Evolutionary conservation across 2,113 vertebrate genomes (phyloP), one percentile per base, ranked within the genome.

Genomic region (Pardalotus punctatus): DNA sequence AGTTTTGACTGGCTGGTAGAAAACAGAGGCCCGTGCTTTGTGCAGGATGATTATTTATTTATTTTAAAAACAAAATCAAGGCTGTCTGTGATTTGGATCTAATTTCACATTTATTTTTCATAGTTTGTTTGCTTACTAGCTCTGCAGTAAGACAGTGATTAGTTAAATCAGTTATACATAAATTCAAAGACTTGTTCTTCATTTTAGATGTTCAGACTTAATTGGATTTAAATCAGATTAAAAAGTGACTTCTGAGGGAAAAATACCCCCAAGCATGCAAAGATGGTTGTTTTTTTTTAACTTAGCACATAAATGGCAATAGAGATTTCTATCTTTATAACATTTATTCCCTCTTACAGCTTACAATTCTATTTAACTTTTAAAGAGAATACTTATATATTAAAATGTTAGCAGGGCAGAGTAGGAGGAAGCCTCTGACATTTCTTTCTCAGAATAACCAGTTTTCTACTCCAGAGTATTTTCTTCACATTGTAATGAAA

Each of bases 181-280:
- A 97, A 85, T 96, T 95, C 94, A 96, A 96, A 96, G 81, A 69
- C 72, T 92, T 70, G 90, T 40, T 95, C 86, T 95, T 96, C 84
- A 54, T 96, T 98, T 92, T 67, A 94, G 54, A 95, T 96, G 87
- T 92, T 96, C 81, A 94, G 92, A 89, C 69, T 96, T 84, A 97
- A 96, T 85, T 97, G 90, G 80, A 96, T 97, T 96, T 95, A 81
- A 88, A 96, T 95, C 88, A 93, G 80, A 97, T 96, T 96, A 93
- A 91, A 96, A 95, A 94, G 89, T 92, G 60, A 76, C 66, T 96
- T 96, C 93, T 95, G 86, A 95, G 66, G 87, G 79, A 91, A 97
- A 96, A 95, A 93, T 12, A 88, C 65, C 81, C 88, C 76, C 48
- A 81, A 94, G 90, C 88, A 88, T 65, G 96, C 97, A 87, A 56